phyloP scores from a whole-genome alignment of 2,113 vertebrate genomes.

The Mirza zaza region DNA sequence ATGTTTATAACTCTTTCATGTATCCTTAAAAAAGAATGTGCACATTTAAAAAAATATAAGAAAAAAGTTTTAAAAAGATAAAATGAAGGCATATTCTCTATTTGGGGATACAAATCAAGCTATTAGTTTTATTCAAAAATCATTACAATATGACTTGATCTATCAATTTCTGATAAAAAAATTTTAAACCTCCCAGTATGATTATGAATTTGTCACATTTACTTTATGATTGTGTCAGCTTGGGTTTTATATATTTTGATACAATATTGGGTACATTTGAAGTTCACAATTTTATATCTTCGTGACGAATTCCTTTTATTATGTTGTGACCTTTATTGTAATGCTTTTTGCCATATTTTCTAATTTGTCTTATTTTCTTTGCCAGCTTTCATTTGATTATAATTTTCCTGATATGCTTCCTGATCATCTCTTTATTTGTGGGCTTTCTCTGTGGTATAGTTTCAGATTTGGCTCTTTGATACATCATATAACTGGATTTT shows the following conservation, averaged over 20 bases:
- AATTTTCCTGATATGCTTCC: background rate
- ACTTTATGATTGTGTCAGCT: background rate
- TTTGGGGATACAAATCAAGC: background rate
- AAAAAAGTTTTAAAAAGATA: too few relatives aligned
- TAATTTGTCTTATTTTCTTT: background rate
- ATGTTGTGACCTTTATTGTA: background rate
- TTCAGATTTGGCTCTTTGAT: background rate
- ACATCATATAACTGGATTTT: background rate
- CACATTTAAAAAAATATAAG: too few relatives aligned
- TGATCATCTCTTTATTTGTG: background rate
- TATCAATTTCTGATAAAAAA: background rate
- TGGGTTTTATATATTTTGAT: background rate
- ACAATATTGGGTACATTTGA: background rate
- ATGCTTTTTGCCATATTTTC: background rate
- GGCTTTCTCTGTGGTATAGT: background rate
- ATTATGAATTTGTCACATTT: background rate
- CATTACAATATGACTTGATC: background rate
- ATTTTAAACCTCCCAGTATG: background rate
- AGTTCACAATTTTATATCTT: background rate
- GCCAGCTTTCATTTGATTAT: background rate
- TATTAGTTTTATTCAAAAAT: background rate
- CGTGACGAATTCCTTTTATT: background rate
- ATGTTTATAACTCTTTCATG: background rate
- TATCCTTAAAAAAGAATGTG: background rate
- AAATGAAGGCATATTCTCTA: background rate